Evolutionary conservation across 92 coral and sea anemone species (phyloP), one percentile per base, ranked within the genome.

Genomic region (Diadumene lineata): DNA sequence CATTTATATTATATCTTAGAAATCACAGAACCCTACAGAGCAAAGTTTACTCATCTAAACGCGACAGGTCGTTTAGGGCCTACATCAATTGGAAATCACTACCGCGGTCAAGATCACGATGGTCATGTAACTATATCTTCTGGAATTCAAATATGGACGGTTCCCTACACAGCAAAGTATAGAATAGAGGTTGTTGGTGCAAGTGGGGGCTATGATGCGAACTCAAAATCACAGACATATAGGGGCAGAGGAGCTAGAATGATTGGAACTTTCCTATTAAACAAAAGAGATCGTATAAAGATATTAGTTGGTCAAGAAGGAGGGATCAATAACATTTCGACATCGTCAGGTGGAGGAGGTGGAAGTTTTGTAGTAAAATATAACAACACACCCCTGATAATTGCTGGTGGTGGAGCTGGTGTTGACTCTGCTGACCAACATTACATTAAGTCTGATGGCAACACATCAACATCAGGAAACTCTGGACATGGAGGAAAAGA

Each of bases 231-330:
- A 34, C 53, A 21, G 25, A 29, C 25, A 25, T 48, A 56, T 26
- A 69, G 83, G 4, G 87, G 87, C 17, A 81, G 88, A 9, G 88
- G 88, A 43, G 84, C 88, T 58, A 67, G 73, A 29, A 79, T 85
- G 85, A 79, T 74, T 68, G 89, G 89, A 32, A 77, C 79, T 33
- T 85, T 85, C 55, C 32, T 51, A 29, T 55, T 85, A 1, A 62
- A 17, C 25, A 60, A 79, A 69, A 85, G 89, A 44, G 85, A 85
- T 33, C 46, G 38, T 2, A 58, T 85, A 18, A 79, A 79, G 58
- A 74, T 85, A 55, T 67, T 85, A 38, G 89, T 79, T 50, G 89
- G 89, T 26, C 89, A 85, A 43, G 85, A 73, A 46, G 89, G 89
- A 2, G 81, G 70, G 9, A 71, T 56, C 28, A 84, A 73, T 78